phyloP scores from a whole-genome alignment of 2,113 vertebrate species.

The Pogonocichla stellata region DNA sequence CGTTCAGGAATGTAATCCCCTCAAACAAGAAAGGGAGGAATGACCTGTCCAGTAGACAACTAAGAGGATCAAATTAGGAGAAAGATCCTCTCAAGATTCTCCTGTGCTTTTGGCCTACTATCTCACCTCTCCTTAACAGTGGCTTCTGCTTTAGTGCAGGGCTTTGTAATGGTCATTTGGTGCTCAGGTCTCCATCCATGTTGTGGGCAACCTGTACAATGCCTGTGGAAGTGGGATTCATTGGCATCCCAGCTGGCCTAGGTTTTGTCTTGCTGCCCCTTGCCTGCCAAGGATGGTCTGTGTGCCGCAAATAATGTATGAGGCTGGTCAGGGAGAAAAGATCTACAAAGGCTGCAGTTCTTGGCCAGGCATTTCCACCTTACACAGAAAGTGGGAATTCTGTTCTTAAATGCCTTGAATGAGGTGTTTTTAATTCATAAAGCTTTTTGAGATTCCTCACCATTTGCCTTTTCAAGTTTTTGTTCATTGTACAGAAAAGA shows the following conservation, averaged over 20 bases:
- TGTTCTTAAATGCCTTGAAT: neutral
- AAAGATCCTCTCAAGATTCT: neutral
- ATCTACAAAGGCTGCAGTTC: neutral
- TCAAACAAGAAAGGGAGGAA: neutral
- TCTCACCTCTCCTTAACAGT: neutral
- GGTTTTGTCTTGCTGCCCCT: neutral
- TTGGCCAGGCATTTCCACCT: neutral
- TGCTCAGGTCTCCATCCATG: neutral
- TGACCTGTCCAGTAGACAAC: neutral
- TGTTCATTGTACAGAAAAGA: neutral
- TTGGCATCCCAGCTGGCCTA: neutral
- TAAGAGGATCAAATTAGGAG: neutral
- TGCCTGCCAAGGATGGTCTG: neutral
- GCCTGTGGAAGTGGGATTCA: neutral
- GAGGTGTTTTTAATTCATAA: neutral
- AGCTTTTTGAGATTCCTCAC: neutral
- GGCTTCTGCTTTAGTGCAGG: neutral
- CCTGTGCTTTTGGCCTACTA: neutral
- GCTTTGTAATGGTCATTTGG: fast-evolving
- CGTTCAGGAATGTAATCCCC: neutral
- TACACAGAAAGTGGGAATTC: neutral
- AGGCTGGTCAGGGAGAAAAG: neutral
- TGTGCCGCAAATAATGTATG: neutral
- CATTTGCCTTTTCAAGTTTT: neutral
- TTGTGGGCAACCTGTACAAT: neutral